Base-by-base conservation (phyloP, 1,140 invertebrate genomes). In the Bombus balteatus region DNA sequence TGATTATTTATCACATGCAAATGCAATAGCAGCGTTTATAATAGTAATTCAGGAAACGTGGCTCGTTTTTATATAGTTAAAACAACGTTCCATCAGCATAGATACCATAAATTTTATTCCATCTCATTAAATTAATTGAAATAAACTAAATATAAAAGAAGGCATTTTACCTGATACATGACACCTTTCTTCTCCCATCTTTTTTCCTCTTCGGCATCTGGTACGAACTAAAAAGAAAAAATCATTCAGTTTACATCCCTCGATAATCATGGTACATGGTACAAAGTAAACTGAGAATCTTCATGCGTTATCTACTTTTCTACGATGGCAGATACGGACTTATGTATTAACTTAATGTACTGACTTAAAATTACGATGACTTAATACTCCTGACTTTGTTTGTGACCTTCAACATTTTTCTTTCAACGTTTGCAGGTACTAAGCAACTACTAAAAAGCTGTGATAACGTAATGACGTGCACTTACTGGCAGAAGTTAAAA, bases 161-260 rank as follows among this genome's bases (percentile, higher is more conserved):
- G 8, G 25, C 3, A 4, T 47, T 41, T 25, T 91, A 94, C 92
- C 86, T 93, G 93, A 88, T 90, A 93, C 62, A 90, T 88, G 68
- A 89, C 75, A 41, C 92, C 93, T 70, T 87, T 89, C 28, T 83
- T 89, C 37, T 92, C 81, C 43, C 92, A 88, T 41, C 65, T 89
- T 65, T 86, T 89, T 43, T 71, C 65, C 37, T 93, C 89, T 5
- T 84, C 86, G 1, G 34, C 39, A 18, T 88, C 78, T 37, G 85
- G 39, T 37, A 92, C 88, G 28, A 78, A 74, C 91, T 91, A 22
- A 0, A 47, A 75, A 12, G 39, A n/a, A n/a, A 88, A 39, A 9
- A 62, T 53, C 28, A 57, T 85, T 43, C 32, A 73, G 9, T 32
- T 22, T 25, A 2, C 12, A 18, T 71, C 22, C 9, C 0, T n/a